Base-by-base conservation (phyloP, 2,888 invertebrate species). In the Ryuthela nishihirai region DNA sequence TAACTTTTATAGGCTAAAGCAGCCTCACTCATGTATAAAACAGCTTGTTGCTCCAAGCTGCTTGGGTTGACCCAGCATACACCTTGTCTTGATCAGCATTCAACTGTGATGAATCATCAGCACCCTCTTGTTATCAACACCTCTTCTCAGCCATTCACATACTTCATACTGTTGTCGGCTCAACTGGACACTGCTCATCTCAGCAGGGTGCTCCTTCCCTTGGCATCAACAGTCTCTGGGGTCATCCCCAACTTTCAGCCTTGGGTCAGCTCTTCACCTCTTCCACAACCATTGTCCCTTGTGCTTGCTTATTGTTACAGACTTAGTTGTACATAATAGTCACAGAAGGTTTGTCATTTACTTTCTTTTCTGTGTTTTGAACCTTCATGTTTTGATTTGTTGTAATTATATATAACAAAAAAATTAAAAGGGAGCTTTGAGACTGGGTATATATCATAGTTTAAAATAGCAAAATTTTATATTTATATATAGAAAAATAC, bases 1-100 rank as follows among this genome's bases (percentile, higher is more conserved):
- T 54, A 60, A 54, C 54, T 60, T 54, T 60, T 60, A 54, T 60
- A 60, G 60, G 60, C 60, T 60, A 60, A 60, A 54, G 46, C 60
- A 54, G 54, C 60, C 54, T 54, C 44, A 47, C 47, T 29, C 42
- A 45, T 36, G 54, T 60, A 60, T 25, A 54, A 60, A 49, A 46
- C 60, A 54, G 38, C 60, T 44, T 59, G 38, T 60, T 47, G 36
- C 46, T 50, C 60, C 39, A 20, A 18, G 39, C 39, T 17, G 39
- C 39, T 39, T n/a, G 39, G 39, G 39, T n/a, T 39, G 39, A 39
- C 39, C 18, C 39, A n/a, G 18, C 39, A 17, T 17, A 17, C 12
- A 43, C 59, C 48, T 59, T 48, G 56, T 56, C 46, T 47, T 58
- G 46, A 42, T 53, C 59, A 53, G 34, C 59, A 46, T 52, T 58